These are phyloP conservation scores for Aphis craccivora DNA, from an alignment of 1,140 invertebrate genomes.

Conservation along the genomic window DNA sequence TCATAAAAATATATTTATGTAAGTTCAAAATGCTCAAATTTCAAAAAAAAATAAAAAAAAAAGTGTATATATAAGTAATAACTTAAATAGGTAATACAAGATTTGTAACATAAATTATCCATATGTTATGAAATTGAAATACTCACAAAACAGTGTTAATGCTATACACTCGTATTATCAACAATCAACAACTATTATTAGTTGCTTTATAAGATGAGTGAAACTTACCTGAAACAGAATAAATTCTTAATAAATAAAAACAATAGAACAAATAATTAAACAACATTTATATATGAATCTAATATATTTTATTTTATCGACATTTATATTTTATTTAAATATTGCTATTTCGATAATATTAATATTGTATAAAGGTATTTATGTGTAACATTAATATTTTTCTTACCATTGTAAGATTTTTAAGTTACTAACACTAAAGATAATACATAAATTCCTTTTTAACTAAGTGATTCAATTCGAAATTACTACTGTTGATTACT, in stretches of 20 bases:
- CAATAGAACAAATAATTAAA: not conserved
- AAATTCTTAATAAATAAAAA: not conserved
- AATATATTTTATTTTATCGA: not conserved
- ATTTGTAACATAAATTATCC: too few species aligned
- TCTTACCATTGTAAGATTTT: not conserved
- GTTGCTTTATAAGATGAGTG: not conserved
- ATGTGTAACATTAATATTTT: not conserved
- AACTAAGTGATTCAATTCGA: not conserved
- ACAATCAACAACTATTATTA: not conserved
- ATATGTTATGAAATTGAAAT: not conserved
- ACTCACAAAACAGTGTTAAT: not conserved
- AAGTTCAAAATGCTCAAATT: not conserved
- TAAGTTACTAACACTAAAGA: not conserved
- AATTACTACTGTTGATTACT: not conserved
- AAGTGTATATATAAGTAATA: not conserved
- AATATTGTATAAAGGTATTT: not conserved
- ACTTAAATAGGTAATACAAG: not conserved
- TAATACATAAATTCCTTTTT: not conserved
- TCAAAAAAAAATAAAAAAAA: not conserved
- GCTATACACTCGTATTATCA: not conserved
- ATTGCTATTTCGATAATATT: not conserved
- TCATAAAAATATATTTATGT: not conserved
- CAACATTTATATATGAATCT: too few species aligned
- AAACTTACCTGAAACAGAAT: constrained; percentile 16
- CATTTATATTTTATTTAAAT: not conserved